phyloP scores from a whole-genome alignment of 1,140 invertebrate genomes.

The Teleogryllus occipitalis region DNA sequence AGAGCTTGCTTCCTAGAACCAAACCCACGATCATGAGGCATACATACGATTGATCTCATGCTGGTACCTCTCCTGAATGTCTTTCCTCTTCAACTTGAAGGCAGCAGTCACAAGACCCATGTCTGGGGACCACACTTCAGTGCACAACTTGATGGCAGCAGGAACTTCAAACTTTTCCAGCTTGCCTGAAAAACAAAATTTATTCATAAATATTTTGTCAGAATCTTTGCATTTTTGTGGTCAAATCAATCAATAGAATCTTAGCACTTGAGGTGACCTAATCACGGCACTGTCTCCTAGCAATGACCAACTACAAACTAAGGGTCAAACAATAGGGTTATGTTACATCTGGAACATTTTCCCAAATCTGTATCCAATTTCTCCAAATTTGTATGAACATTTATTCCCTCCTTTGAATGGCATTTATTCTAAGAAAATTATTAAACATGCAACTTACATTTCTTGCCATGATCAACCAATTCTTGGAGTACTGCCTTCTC shows the following conservation, averaged over 20 bases:
- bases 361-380: too few relatives aligned
- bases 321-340: too few relatives aligned
- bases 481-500: conserved; percentile 72
- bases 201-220: neutral
- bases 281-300: too few relatives aligned
- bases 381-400: too few relatives aligned
- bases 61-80: conserved; percentile 87
- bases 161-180: conserved; percentile 88
- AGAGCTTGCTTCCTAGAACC: neutral
- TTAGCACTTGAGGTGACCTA: too few relatives aligned
- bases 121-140: conserved; percentile 92
- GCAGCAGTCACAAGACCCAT: conserved; percentile 95
- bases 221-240: neutral
- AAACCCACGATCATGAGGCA: conserved; percentile 58
- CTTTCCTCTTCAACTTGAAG: conserved; percentile 92
- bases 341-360: too few relatives aligned
- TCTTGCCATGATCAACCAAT: conserved; percentile 63
- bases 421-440: too few relatives aligned
- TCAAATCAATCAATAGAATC: neutral
- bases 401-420: too few relatives aligned
- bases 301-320: too few relatives aligned
- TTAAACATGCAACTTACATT: conserved; percentile 4
- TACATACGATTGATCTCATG: conserved; percentile 89
- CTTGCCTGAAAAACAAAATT: conserved; percentile 47
- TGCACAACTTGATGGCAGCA: conserved; percentile 75